Base-by-base conservation (phyloP, 1,140 invertebrate species). In the Aradophagus sp. region DNA sequence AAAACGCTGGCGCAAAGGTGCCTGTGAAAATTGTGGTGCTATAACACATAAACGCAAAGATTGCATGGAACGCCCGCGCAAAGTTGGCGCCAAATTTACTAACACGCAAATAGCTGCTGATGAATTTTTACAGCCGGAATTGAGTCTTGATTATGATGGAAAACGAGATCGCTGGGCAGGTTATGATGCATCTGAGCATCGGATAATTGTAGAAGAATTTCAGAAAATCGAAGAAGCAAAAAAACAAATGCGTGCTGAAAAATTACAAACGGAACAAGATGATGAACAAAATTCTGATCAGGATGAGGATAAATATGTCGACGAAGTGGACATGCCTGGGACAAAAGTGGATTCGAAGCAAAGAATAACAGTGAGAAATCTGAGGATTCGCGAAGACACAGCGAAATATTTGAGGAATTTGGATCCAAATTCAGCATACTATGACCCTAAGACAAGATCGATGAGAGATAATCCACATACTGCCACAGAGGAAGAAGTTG, bases 301-400 rank as follows among this genome's bases (percentile, higher is more conserved):
- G 74, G 95, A 97, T 83, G 96, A 97, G 79, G 96, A 97, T 73
- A 97, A 98, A 87, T 97, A 98, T 84, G 95, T 96, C 0, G 96
- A 98, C 81, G 94, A 96, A 83, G 92, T 96, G 17, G 97, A 99
- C 86, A 99, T 99, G 97, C 97, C 97, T 36, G 97, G 97, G 26
- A 97, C 96, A 34, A 99, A 98, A 89, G 96, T 99, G 3, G 98
- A 99, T 78, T 97, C 95, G 1, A 98, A 99, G 85, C 97, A 99
- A 82, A 89, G 98, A 75, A 99, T 99, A 79, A 99, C 95, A 16
- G 97, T 99, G 0, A 87, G 98, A 78, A 99, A 99, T 89, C 87
- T 99, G 58, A 89, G 98, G 78, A 99, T 99, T 67, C 88, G 98
- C 73, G 98, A 99, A 87, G 98, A 99, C 82, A 99, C 97, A 0